phyloP scores from a whole-genome alignment of 2,797 vertebrate species.

The Pseudocheirus occidentalis region DNA sequence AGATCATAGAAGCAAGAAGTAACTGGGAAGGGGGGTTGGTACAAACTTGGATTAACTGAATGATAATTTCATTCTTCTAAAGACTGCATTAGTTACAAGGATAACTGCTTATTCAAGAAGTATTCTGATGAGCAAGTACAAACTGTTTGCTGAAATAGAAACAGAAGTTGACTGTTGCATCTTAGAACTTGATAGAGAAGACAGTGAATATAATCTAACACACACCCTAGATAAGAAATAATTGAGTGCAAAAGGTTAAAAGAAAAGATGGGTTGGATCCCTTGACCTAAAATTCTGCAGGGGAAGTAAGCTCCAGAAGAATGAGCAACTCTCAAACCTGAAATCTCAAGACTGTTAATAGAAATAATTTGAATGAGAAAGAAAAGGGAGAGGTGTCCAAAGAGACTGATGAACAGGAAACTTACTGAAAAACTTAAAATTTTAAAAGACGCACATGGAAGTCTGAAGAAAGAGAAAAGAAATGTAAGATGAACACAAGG shows the following conservation, averaged over 20 bases:
- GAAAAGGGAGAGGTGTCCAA: background rate
- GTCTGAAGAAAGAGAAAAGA: background rate
- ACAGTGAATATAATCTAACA: background rate
- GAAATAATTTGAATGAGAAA: background rate
- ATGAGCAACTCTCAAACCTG: background rate
- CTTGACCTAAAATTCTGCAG: background rate
- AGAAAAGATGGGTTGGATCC: background rate
- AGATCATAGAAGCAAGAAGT: background rate
- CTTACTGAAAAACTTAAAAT: background rate
- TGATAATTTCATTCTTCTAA: background rate
- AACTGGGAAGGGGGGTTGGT: background rate
- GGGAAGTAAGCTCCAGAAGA: background rate
- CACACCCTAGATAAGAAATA: background rate
- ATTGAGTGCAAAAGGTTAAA: background rate
- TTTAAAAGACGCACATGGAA: background rate
- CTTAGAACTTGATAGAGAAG: background rate
- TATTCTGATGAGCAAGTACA: background rate
- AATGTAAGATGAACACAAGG: background rate
- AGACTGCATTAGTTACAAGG: background rate
- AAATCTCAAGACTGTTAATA: background rate
- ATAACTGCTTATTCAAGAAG: background rate
- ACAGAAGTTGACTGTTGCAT: background rate
- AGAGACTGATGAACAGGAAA: background rate
- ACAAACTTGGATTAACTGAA: background rate
- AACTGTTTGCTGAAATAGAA: background rate